These are phyloP conservation scores for Caenorhabditis sp. DNA, from an alignment of 2,888 invertebrate species.

Conservation along the genomic window DNA sequence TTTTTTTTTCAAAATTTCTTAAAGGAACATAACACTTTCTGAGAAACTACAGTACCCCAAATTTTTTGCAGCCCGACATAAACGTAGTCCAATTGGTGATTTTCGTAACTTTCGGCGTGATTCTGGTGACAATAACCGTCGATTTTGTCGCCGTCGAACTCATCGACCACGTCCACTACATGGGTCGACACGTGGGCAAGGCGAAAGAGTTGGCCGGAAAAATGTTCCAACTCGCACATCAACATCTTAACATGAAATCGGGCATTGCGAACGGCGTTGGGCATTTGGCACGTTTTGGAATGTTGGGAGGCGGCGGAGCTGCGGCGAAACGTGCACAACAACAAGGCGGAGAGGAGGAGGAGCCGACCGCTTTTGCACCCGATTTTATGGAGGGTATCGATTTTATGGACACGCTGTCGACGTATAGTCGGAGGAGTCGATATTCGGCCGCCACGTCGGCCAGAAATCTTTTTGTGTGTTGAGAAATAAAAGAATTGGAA, in stretches of 20 bases:
- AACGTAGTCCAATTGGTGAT: conserved; percentile 50
- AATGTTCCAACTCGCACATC: conserved; percentile 58
- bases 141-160: conserved; percentile 57
- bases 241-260: conserved; percentile 49
- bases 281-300: conserved; percentile 49
- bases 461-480: conserved; percentile 31
- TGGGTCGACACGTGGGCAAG: conserved; percentile 57
- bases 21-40: too few species aligned
- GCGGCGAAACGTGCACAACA: background rate
- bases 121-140: conserved; percentile 55
- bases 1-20: too few species aligned
- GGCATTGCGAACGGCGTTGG: conserved; percentile 53
- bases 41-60: too few species aligned
- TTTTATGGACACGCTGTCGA: conserved; percentile 34
- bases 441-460: conserved; percentile 31
- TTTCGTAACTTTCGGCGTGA: conserved; percentile 51
- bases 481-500: too few species aligned
- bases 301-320: conserved; percentile 25
- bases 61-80: conserved; percentile 47
- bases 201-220: conserved; percentile 53
- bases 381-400: conserved; percentile 35
- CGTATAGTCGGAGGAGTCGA: conserved; percentile 29
- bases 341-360: too few species aligned
- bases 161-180: conserved; percentile 56
- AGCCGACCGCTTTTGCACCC: conserved; percentile 21